Evolutionary conservation across 92 coral and sea anemone species (phyloP), one percentile per base, ranked within the genome.

Genomic region (Metridium senile): DNA sequence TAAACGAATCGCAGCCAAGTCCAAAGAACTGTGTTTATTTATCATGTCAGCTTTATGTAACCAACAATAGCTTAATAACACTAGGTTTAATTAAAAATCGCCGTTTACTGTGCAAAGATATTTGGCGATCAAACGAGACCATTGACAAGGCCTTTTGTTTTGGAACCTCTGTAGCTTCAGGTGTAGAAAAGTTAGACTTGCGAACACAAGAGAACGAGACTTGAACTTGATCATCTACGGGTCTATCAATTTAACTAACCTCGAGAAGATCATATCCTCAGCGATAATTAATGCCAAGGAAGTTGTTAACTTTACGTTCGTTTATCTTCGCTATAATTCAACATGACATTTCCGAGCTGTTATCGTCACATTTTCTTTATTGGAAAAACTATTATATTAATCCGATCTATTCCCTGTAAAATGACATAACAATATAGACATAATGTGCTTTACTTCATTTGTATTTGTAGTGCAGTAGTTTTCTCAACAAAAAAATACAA

Each of bases 71-170:
- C 86, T 89, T 89, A 92, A 92, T 89, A 92, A 92, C 88, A 89
- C 97, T 89, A 83, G 80, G 89, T 86, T 92, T 92, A 92, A 92
- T 92, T 92, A 92, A 92, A 92, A 92, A 89, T 89, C 84, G 88
- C 93, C 97, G 91, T 92, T 92, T 92, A 92, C 97, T 89, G 90
- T 89, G 90, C 86, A 80, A 91, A 88, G 93, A 91, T 82, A 88
- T 91, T 91, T 88, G 97, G 85, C 74, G 87, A 88, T 83, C 87
- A 88, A 85, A 89, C 84, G 81, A 78, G 67, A 75, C 73, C 75
- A 74, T 82, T 89, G 89, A 89, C 89, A 78, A 34, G 73, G 58
- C 82, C 65, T 71, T 75, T 79, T 86, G 89, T 89, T 70, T 80
- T 76, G 61, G 81, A 70, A 76, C 80, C 49, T 68, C 58, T 92